Percentiles rank a stretch among this genome's conserved stretches.
phyloP scores from a whole-genome alignment of 35 echinoderm and acorn worm species.

The Diadema setosum region DNA sequence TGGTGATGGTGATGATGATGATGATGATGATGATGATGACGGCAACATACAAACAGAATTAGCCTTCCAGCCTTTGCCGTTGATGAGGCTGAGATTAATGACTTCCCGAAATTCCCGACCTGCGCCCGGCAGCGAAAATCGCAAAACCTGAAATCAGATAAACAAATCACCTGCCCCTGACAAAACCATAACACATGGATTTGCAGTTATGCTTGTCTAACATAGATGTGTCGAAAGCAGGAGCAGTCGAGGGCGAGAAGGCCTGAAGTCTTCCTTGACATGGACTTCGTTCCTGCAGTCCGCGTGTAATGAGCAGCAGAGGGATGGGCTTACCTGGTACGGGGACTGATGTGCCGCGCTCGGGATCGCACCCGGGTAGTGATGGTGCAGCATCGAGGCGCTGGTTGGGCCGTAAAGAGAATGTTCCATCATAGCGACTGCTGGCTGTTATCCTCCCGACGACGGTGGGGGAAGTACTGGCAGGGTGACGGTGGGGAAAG shows the following conservation, averaged over 20 bases:
- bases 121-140: neutral
- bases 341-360: neutral
- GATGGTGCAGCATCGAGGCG: conserved; percentile 14
- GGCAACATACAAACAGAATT: conserved; percentile 1
- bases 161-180: neutral
- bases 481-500: neutral
- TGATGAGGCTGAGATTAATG: neutral
- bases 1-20: neutral
- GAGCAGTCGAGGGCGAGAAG: neutral
- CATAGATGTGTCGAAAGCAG: neutral
- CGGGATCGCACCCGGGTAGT: neutral
- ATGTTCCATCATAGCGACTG: conserved; percentile 16
- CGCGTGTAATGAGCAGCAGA: too few relatives aligned
- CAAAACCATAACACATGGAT: neutral
- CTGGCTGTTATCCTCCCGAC: neutral
- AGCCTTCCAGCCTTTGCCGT: neutral
- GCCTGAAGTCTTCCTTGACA: too few relatives aligned
- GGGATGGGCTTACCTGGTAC: neutral
- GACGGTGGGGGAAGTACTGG: neutral
- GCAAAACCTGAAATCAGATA: neutral
- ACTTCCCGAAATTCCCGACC: neutral
- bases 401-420: neutral
- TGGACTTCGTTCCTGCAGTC: too few relatives aligned
- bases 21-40: conserved; percentile 9
- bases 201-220: neutral